Conservation (phyloP, 2,888 invertebrate genomes). For the Lobophora halterata region DNA sequence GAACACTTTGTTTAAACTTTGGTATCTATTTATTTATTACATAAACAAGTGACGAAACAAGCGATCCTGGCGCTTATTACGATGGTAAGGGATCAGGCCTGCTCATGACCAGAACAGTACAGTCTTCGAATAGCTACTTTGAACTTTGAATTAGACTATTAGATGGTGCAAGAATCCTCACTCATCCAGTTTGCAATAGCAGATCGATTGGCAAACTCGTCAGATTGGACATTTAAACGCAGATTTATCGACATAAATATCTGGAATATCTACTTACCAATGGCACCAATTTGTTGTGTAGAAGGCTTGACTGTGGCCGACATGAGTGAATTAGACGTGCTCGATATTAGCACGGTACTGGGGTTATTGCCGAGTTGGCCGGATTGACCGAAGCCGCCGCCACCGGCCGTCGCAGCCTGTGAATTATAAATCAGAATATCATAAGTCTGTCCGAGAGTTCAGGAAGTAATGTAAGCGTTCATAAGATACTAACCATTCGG, state of each 20-base stretch:
- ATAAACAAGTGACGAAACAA: no score
- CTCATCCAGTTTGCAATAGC: no score
- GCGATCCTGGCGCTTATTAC: no score
- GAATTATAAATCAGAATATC: slow-evolving; percentile 5
- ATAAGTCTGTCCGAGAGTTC: background rate
- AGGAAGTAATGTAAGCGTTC: background rate
- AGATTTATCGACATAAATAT: background rate
- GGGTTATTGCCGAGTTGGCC: slow-evolving; percentile 91
- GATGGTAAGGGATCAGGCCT: no score
- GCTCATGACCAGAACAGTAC: no score
- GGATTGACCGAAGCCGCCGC: slow-evolving; percentile 88
- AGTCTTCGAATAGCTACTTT: no score
- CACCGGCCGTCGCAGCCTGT: slow-evolving; percentile 76
- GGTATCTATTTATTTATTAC: no score
- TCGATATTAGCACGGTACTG: slow-evolving; percentile 93
- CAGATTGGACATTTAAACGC: no score
- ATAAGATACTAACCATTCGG: slow-evolving; percentile 59
- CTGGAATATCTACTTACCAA: slow-evolving; percentile 73
- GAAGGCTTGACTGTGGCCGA: slow-evolving; percentile 92
- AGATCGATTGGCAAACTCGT: no score
- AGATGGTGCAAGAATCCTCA: no score
- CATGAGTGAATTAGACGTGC: slow-evolving; percentile 93
- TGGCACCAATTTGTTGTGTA: slow-evolving; percentile 90
- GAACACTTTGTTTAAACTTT: no score
- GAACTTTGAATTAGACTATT: no score